Evolutionary conservation across 2,888 invertebrate species (phyloP).

Genomic region (Antheraea assamensis): DNA sequence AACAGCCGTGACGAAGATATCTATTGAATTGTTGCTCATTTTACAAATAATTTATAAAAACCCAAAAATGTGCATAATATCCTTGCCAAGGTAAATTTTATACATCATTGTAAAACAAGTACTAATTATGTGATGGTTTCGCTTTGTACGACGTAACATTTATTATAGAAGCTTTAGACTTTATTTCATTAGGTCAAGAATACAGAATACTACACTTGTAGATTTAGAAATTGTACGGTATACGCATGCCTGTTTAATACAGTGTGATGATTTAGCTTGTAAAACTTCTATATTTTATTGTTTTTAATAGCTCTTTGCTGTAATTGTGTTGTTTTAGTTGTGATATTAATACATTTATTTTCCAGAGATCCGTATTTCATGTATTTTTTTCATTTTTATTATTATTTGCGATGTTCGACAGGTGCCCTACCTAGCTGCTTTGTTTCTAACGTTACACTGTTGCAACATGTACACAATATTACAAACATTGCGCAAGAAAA

Average conservation of each 20-base stretch:
- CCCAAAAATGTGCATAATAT: neutral
- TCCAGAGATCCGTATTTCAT: slow-evolving; percentile 54
- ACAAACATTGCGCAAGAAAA: slow-evolving; percentile 93
- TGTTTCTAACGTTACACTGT: slow-evolving; percentile 93
- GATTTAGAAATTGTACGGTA: neutral
- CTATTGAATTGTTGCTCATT: no score
- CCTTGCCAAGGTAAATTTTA: neutral
- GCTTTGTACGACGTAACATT: neutral
- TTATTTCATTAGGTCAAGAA: neutral
- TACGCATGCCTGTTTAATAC: slow-evolving; percentile 15
- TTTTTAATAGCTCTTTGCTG: slow-evolving; percentile 41
- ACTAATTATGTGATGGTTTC: neutral
- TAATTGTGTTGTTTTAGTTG: slow-evolving; percentile 47
- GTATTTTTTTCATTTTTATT: slow-evolving; percentile 48
- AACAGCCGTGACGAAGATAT: no score
- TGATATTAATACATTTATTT: slow-evolving; percentile 64
- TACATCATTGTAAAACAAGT: neutral
- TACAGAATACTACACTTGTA: neutral
- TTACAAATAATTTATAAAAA: neutral
- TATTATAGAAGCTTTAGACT: neutral
- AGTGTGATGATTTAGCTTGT: slow-evolving; percentile 35
- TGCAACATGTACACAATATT: slow-evolving; percentile 95
- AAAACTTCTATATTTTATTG: slow-evolving; percentile 27
- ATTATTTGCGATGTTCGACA: slow-evolving; percentile 69
- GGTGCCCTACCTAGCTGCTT: slow-evolving; percentile 90